Percentiles rank a stretch among this genome's conserved stretches.
phyloP scores from a whole-genome alignment of 2,888 invertebrate species.

The Adineta ricciae region DNA sequence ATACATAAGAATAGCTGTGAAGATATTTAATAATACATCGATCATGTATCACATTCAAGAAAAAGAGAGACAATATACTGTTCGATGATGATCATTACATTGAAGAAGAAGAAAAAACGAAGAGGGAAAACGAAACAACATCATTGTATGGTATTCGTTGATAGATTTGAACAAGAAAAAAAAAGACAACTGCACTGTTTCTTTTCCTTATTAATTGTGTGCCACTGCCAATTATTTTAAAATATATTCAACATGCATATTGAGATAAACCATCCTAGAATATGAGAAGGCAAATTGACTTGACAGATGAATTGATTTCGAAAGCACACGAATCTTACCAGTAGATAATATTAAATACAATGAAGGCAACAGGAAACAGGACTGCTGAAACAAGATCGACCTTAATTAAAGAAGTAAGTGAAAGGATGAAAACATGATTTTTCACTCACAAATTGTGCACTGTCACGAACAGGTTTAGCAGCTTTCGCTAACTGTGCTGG shows the following conservation, averaged over 20 bases:
- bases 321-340: constrained; percentile 17
- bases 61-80: background rate
- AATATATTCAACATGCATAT: constrained; percentile 32
- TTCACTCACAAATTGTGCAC: constrained; percentile 30
- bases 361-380: constrained; percentile 32
- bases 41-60: background rate
- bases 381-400: constrained; percentile 32
- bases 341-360: constrained; percentile 34
- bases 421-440: background rate
- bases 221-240: background rate
- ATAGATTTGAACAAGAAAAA: background rate
- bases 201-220: background rate
- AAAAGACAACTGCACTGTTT: background rate
- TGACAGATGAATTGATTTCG: no score
- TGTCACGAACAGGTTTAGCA: constrained; percentile 24
- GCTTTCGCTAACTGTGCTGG: background rate
- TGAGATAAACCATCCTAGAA: constrained; percentile 32
- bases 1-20: background rate
- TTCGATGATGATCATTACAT: background rate
- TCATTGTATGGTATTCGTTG: background rate
- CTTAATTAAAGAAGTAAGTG: background rate
- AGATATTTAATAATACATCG: background rate
- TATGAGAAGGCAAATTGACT: no score
- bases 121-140: background rate
- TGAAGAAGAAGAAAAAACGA: background rate